Evolutionary conservation across 92 coral and sea anemone genomes (phyloP).

Genomic region (Plumapathes pennacea): DNA sequence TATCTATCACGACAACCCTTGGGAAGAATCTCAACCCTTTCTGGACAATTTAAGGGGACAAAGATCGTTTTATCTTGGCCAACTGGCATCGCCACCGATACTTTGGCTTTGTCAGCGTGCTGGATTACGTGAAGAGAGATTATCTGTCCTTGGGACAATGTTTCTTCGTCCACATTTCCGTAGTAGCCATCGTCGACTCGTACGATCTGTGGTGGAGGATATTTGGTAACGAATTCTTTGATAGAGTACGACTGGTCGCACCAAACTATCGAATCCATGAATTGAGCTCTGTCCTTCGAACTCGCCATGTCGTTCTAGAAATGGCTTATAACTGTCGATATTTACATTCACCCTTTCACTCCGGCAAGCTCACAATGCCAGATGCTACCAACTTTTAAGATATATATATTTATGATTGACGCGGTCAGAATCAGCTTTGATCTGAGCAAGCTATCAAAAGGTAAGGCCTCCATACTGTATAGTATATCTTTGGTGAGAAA

Average conservation of each 20-base stretch:
- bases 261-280: no score
- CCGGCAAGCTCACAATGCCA: no score
- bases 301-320: no score
- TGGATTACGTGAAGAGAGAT: constrained; percentile 48
- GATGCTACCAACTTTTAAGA: no score
- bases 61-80: constrained; percentile 3
- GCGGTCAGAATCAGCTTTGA: no score
- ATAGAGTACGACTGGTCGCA: constrained; percentile 4
- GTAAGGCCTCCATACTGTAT: no score
- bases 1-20: constrained; percentile 1
- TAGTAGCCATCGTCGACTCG: constrained; percentile 50
- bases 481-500: no score
- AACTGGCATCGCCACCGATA: constrained; percentile 4
- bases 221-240: constrained; percentile 7
- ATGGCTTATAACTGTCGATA: no score
- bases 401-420: no score
- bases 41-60: constrained; percentile 29
- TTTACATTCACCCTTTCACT: no score
- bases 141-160: constrained; percentile 57
- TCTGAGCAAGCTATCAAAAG: no score
- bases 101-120: constrained; percentile 40
- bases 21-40: constrained; percentile 29
- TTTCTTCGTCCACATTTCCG: constrained; percentile 38
- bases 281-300: no score
- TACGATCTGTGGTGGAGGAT: constrained; percentile 48